Percentiles rank a stretch among this genome's conserved stretches.
Conservation (phyloP, 92 coral and sea anemone species). For the Scolanthus callimorphus region DNA sequence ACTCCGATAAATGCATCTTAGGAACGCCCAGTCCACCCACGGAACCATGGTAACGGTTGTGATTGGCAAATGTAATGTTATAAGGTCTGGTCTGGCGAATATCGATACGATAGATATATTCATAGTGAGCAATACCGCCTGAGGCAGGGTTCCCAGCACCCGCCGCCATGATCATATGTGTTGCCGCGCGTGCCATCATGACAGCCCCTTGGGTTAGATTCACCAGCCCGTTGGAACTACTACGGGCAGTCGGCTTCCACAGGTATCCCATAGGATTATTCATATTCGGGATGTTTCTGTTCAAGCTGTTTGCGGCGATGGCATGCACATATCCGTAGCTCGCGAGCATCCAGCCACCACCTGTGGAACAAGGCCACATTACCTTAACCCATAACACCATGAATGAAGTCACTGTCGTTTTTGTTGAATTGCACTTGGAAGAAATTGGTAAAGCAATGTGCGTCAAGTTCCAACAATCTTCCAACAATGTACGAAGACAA, state of each 20-base stretch:
- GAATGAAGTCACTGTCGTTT: no score
- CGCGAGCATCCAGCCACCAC: constrained; percentile 91
- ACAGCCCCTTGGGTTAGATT: constrained; percentile 79
- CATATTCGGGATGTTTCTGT: constrained; percentile 90
- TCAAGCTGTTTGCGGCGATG: constrained; percentile 1
- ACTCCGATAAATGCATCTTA: constrained; percentile 83
- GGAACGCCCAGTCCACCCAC: constrained; percentile 58
- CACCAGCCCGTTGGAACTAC: constrained; percentile 61
- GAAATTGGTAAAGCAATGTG: no score
- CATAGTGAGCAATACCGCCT: constrained; percentile 72
- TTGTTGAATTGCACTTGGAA: no score
- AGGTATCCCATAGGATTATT: constrained; percentile 86
- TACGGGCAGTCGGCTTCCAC: constrained; percentile 78
- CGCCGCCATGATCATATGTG: constrained; percentile 93
- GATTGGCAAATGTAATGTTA: constrained; percentile 84
- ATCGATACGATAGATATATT: constrained; percentile 63
- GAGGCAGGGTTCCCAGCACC: constrained; percentile 82
- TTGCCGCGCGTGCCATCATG: constrained; percentile 71
- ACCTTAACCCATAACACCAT: no score
- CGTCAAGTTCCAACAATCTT: no score
- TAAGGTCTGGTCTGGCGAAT: constrained; percentile 55
- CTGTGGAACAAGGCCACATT: no score
- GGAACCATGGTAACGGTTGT: constrained; percentile 77
- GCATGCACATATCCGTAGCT: constrained; percentile 75
- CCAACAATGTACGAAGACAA: no score